Evolutionary conservation across 2,888 invertebrate genomes (phyloP), one percentile per base, ranked within the genome.

Genomic region (Ophion ventricosus): DNA sequence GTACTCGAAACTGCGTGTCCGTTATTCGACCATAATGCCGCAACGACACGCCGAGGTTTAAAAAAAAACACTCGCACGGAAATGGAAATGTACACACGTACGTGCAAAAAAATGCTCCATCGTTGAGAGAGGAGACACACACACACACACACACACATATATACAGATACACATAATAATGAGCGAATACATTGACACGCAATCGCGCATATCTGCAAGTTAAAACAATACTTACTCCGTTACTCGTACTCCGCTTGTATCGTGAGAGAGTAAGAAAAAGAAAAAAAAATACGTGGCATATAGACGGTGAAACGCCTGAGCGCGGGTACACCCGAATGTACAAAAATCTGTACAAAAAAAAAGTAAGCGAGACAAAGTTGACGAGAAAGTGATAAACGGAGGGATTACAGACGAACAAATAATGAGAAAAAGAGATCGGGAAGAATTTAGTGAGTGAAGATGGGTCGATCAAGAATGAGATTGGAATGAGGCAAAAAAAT

Each of bases 271-370:
- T 25, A 63, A 63, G 72, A 49, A 66, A 26, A 77, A 77, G 64
- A 43, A 43, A 66, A 74, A 74, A 63, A 77, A 66, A 14, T 8
- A 77, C 64, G 56, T 11, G 66, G 56, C 14, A 64, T 25, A 80
- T 40, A 56, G 43, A 73, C 73, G 80, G 63, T 43, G 63, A 49
- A 54, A 73, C 29, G 73, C 69, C 66, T 8, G 77, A 67, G 70
- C 54, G 72, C n/a, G 64, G 57, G 64, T 43, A 66, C 64, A 64
- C 64, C 64, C 54, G 74, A 59, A 69, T 75, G 69, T 74, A 80
- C 67, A 82, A 82, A 82, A 74, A 74, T 78, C 54, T 74, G 74
- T 82, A 82, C 82, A 79, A 75, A 78, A 67, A 59, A 25, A 5
- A n/a, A 64, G 25, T 64, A 25, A 57, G 43, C 72, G 23, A 40